Evolutionary conservation across 2,888 invertebrate genomes (phyloP), one percentile per base, ranked within the genome.

Genomic region (Empis livida): DNA sequence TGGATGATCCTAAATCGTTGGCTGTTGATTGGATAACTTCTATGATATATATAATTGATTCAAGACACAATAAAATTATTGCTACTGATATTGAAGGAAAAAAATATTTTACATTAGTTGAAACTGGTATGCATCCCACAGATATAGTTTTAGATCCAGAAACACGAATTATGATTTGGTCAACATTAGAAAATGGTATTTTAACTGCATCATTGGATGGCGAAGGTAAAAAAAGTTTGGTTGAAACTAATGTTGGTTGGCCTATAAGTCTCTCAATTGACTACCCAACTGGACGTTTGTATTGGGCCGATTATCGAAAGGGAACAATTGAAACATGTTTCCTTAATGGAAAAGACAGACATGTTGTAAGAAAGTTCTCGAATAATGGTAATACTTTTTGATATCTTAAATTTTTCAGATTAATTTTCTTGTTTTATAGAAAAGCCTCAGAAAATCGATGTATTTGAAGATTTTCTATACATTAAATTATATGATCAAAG

Each of bases 271-370:
- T 91, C 42, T 80, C 88, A 6, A 73, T 90, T 46, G 85, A 86
- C 66, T 76, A 79, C 62, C 77, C 84, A 1, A 80, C 82, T 0
- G 71, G 73, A n/a, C 72, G 90, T 8, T 65, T 92, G 5, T 91
- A 90, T 72, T 88, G 87, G 84, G 78, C 84, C 11, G 92, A 92
- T 71, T 78, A 80, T n/a, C 86, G 87, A 65, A 76, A 78, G 54
- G 76, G 77, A 55, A 76, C 79, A 16, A 75, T 90, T 48, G 84
- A 86, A 67, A 79, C 79, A 39, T 74, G 80, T 44, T 71, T 73
- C 14, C 66, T 83, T 16, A 81, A 84, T 62, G 89, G 89, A 50
- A 71, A 72, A 45, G 81, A 80, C 57, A 72, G 85, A 38, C 73
- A 75, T 49, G 62, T 78, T 4, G 74, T 82, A 1, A 71, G 72